Percentiles rank a stretch among this genome's conserved stretches.
These are phyloP conservation scores for Potorous gilbertii DNA, from an alignment of 2,797 vertebrate species.

Conservation along the genomic window DNA sequence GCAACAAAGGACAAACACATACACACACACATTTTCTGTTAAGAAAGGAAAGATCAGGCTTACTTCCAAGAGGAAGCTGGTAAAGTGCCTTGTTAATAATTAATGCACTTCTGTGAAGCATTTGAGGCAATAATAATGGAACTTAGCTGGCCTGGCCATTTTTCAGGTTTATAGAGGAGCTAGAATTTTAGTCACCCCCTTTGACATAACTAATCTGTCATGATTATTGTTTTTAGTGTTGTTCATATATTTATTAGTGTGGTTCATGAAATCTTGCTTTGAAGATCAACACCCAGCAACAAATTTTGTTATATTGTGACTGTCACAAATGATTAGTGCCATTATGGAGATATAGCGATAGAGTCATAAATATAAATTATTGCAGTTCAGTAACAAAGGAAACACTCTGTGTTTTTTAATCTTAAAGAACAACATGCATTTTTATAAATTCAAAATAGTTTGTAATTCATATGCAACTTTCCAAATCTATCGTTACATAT, in stretches of 20 bases:
- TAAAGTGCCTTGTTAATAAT: not conserved
- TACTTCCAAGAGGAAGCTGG: not conserved
- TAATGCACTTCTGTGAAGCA: not conserved
- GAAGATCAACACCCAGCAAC: not conserved
- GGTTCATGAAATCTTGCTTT: not conserved
- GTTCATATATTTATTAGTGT: not conserved
- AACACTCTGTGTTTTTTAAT: not conserved
- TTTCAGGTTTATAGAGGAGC: not conserved
- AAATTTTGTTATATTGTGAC: not conserved
- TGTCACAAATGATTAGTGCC: not conserved
- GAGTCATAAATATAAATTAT: not conserved
- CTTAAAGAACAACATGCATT: slow-evolving; percentile 42
- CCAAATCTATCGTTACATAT: not conserved
- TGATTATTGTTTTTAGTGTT: not conserved
- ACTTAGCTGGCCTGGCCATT: not conserved
- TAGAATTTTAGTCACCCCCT: not conserved
- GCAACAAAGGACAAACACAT: too few species aligned
- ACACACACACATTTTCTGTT: not conserved
- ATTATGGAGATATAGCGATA: not conserved
- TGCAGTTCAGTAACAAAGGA: not conserved
- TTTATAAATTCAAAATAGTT: not conserved
- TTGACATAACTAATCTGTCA: not conserved
- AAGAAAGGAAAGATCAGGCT: not conserved
- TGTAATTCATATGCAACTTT: not conserved
- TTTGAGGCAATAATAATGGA: not conserved